Conservation (phyloP, 1,140 invertebrate genomes). For the Sitophilus oryzae region DNA sequence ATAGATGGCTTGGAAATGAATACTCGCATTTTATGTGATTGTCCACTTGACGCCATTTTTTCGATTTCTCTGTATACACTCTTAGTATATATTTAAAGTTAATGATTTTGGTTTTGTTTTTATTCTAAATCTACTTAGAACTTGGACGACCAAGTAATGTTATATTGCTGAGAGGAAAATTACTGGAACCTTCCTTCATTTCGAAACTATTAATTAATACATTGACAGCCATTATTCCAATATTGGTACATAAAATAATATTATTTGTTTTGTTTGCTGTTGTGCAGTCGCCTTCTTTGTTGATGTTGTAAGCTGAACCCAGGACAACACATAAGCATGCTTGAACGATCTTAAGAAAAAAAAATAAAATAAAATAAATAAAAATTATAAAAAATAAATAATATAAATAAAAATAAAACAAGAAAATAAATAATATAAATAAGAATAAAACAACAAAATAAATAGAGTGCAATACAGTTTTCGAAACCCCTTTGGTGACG, state of each 20-base stretch:
- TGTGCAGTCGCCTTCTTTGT: conserved; percentile 53
- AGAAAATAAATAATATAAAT: conserved; percentile 17
- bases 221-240: conserved; percentile 55
- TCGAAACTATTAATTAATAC: conserved; percentile 54
- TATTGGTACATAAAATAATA: conserved; percentile 52
- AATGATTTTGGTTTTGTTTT: too few species aligned
- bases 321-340: conserved; percentile 56
- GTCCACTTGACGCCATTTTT: too few species aligned
- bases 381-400: conserved; percentile 40
- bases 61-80: too few species aligned
- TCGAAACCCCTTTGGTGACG: background rate
- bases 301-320: conserved; percentile 56
- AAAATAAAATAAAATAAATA: conserved; percentile 37
- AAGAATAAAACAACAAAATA: background rate
- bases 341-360: conserved; percentile 52
- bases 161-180: too few species aligned
- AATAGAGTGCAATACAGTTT: background rate
- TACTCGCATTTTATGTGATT: too few species aligned
- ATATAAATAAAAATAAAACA: conserved; percentile 30
- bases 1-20: too few species aligned
- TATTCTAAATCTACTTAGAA: too few species aligned
- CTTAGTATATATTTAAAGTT: too few species aligned
- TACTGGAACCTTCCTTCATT: conserved; percentile 45
- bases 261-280: conserved; percentile 59
- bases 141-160: too few species aligned